phyloP scores from a whole-genome alignment of 2,797 vertebrate species.

The Lepilemur ruficaudatus region DNA sequence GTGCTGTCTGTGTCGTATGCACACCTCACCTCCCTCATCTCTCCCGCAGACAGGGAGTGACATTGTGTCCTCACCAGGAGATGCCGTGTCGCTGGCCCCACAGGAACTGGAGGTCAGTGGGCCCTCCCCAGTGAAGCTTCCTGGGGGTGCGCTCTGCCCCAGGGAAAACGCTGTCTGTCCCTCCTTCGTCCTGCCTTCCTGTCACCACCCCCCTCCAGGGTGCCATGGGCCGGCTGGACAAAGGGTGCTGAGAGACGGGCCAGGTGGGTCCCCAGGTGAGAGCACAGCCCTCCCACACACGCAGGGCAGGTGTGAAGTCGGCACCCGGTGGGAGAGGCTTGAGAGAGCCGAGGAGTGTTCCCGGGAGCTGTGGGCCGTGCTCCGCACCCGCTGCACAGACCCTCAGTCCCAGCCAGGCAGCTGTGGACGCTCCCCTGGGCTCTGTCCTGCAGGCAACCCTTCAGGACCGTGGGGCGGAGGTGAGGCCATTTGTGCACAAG shows the following conservation, averaged over 20 bases:
- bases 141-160: background rate
- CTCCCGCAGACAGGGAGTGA: background rate
- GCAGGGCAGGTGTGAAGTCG: background rate
- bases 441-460: background rate
- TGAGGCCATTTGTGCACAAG: background rate
- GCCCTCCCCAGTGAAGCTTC: background rate
- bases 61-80: background rate
- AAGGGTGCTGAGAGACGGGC: constrained; percentile 26
- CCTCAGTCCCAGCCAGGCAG: background rate
- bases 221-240: constrained; percentile 1
- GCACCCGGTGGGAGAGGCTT: background rate
- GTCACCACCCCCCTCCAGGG: background rate
- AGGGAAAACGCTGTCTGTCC: background rate
- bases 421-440: background rate
- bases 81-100: background rate
- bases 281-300: no score
- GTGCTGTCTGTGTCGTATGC: background rate
- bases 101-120: background rate
- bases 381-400: background rate
- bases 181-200: background rate
- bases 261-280: background rate
- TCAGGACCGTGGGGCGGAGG: background rate
- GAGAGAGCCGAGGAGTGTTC: background rate
- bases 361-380: background rate
- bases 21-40: background rate